A percentile compares a stretch with the other conserved stretches of the same genome.
Conservation (phyloP, 2,113 vertebrate genomes). For the Albula glossodonta region DNA sequence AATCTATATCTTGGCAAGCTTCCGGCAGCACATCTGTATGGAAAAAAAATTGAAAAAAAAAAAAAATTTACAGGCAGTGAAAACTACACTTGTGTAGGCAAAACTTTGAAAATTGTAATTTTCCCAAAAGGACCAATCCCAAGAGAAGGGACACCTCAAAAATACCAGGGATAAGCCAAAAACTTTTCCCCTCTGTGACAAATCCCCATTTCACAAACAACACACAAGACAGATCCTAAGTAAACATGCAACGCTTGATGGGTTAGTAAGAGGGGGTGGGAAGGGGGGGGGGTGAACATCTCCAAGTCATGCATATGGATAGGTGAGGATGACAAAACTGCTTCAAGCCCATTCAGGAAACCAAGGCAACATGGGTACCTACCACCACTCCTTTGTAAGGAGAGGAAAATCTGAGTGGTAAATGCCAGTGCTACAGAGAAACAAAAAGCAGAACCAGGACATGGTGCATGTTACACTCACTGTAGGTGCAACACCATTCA, state of each 20-base stretch:
- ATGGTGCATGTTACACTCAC: slow-evolving; percentile 1
- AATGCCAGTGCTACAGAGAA: slow-evolving; percentile 86
- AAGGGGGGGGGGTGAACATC: slow-evolving; percentile 41
- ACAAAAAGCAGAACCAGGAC: slow-evolving; percentile 57
- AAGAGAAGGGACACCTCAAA: background rate
- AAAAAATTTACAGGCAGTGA: background rate
- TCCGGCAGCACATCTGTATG: background rate
- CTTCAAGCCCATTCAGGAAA: slow-evolving; percentile 36
- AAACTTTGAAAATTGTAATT: slow-evolving; percentile 39
- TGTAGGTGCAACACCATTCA: background rate
- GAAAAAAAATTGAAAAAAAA: background rate
- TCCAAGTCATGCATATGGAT: slow-evolving; percentile 60
- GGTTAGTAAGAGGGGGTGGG: slow-evolving; percentile 59
- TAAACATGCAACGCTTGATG: slow-evolving; percentile 57
- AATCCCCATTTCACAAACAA: slow-evolving; percentile 40
- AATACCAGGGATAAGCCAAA: background rate
- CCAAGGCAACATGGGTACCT: slow-evolving; percentile 72
- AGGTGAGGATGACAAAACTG: slow-evolving; percentile 35
- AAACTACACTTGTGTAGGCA: background rate
- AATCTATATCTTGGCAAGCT: background rate
- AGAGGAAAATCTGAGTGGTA: slow-evolving; percentile 92
- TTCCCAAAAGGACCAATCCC: slow-evolving; percentile 16
- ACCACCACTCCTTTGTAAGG: slow-evolving; percentile 92
- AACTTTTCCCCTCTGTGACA: background rate
- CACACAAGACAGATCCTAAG: slow-evolving; percentile 28